phyloP scores from a whole-genome alignment of 2,888 invertebrate species.

The Aphodius granarius region DNA sequence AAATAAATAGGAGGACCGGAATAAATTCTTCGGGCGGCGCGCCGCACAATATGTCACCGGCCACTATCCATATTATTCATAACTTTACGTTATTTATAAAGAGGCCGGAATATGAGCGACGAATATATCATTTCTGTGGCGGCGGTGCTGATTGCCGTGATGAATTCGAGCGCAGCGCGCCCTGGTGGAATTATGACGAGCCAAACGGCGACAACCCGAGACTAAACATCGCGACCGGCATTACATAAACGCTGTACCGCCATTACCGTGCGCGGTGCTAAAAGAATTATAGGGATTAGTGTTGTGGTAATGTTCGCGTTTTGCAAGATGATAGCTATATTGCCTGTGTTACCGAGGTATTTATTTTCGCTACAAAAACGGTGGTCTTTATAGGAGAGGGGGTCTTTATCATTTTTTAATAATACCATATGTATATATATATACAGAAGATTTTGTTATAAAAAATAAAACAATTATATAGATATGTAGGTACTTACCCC shows the following conservation, averaged over 20 bases:
- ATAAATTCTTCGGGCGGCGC: neutral
- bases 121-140: neutral
- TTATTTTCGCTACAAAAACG: neutral
- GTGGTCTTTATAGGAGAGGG: no score
- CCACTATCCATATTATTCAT: conserved; percentile 5
- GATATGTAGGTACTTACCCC: conserved; percentile 56
- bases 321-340: neutral
- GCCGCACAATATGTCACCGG: neutral
- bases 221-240: conserved; percentile 1
- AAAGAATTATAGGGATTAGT: conserved; percentile 3
- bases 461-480: neutral
- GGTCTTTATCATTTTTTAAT: no score
- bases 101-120: neutral
- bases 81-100: conserved; percentile 12
- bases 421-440: no score
- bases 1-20: neutral
- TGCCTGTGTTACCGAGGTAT: neutral
- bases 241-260: neutral
- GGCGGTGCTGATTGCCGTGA: conserved; percentile 7
- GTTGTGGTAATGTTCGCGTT: neutral
- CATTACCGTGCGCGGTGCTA: neutral
- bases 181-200: neutral
- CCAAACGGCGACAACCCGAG: neutral
- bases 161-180: conserved; percentile 8
- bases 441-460: no score